These are phyloP conservation scores for Yponomeuta plumbellus DNA, from an alignment of 2,888 invertebrate genomes.

Conservation along the genomic window DNA sequence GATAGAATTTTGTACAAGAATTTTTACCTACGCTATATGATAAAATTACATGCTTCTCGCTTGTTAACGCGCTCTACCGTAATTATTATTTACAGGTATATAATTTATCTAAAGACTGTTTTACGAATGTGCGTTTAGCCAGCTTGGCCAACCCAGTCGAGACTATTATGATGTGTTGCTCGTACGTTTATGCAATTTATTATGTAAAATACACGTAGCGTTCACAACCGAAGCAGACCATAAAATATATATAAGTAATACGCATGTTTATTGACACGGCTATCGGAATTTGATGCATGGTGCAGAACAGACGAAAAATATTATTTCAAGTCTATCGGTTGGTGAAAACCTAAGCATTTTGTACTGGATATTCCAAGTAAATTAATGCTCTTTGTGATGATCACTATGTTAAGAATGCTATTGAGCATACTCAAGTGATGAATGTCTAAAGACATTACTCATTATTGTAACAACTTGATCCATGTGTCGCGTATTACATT, in stretches of 20 bases:
- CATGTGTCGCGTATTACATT: too few relatives aligned
- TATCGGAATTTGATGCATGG: neutral
- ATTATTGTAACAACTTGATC: too few relatives aligned
- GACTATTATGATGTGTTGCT: conserved; percentile 18
- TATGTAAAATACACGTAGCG: neutral
- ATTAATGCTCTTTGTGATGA: too few relatives aligned
- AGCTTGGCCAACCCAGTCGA: conserved; percentile 61
- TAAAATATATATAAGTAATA: conserved; percentile 1
- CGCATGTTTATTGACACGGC: conserved; percentile 1
- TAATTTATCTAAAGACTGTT: conserved; percentile 45
- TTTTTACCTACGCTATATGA: neutral
- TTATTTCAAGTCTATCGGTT: neutral
- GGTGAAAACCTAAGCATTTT: neutral
- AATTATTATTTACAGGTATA: neutral
- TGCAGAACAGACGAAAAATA: neutral
- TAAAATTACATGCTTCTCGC: neutral
- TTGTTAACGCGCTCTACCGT: neutral
- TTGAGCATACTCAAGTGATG: too few relatives aligned
- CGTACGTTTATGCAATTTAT: conserved; percentile 9
- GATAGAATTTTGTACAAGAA: neutral
- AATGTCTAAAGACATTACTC: too few relatives aligned
- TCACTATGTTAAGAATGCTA: too few relatives aligned
- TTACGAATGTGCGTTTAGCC: conserved; percentile 46
- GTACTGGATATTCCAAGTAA: too few relatives aligned
- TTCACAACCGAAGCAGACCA: neutral